These are phyloP conservation scores for Mayetiola destructor DNA, from an alignment of 2,888 invertebrate genomes.

Conservation along the genomic window DNA sequence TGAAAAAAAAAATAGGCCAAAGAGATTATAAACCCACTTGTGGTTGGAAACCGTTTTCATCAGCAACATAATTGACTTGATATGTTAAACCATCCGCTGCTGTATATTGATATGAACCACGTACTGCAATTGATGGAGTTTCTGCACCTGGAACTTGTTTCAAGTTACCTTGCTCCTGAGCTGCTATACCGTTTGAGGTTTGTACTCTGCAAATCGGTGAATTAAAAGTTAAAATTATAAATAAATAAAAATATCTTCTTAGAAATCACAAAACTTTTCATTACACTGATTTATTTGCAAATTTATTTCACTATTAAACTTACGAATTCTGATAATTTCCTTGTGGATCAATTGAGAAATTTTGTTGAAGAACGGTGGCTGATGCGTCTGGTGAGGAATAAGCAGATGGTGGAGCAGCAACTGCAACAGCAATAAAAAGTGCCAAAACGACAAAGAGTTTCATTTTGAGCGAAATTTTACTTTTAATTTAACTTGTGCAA, in stretches of 20 bases:
- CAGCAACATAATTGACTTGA: slow-evolving; percentile 41
- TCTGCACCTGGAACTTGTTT: slow-evolving; percentile 42
- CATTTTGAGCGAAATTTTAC: too few relatives aligned
- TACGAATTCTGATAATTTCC: neutral
- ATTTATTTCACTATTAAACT: neutral
- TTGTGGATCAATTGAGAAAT: slow-evolving; percentile 2
- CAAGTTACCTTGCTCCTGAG: slow-evolving; percentile 44
- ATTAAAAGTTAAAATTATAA: neutral
- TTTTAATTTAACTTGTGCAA: too few relatives aligned
- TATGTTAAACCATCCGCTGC: slow-evolving; percentile 49
- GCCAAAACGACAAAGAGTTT: too few relatives aligned
- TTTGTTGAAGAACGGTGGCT: too few relatives aligned
- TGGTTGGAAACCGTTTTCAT: slow-evolving; percentile 41
- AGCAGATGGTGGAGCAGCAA: too few relatives aligned
- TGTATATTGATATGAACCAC: slow-evolving; percentile 48
- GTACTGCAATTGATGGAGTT: slow-evolving; percentile 25
- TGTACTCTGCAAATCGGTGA: neutral
- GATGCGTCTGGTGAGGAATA: too few relatives aligned
- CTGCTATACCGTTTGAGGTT: slow-evolving; percentile 44
- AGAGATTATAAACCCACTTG: too few relatives aligned
- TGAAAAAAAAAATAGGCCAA: too few relatives aligned
- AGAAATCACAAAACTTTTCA: neutral
- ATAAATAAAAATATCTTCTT: neutral
- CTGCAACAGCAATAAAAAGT: too few relatives aligned
- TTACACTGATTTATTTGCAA: neutral